Evolutionary conservation across 2,888 invertebrate genomes (phyloP).

Genomic region (Incurvaria masculella): DNA sequence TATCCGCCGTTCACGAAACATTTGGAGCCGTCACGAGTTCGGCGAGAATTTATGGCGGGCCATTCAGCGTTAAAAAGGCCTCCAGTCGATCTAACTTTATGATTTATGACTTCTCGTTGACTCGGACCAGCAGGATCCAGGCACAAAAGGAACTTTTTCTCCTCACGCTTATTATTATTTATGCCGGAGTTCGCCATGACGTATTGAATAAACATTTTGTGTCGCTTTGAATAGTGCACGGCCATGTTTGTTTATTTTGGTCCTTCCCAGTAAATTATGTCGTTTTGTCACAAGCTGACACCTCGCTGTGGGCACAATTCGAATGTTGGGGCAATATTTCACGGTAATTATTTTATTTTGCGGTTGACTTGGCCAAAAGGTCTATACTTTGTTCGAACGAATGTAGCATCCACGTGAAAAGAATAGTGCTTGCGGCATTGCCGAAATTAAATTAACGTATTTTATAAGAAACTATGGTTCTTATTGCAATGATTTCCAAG

Average conservation of each 20-base stretch:
- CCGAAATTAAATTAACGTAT: too few species aligned
- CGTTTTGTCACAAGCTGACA: conserved; percentile 38
- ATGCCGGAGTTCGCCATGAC: background rate
- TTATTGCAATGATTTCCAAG: too few species aligned
- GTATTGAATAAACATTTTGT: background rate
- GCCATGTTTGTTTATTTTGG: conserved; percentile 52
- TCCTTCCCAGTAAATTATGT: conserved; percentile 46
- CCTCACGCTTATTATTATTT: background rate
- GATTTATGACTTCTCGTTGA: conserved; percentile 40
- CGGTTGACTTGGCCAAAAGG: background rate
- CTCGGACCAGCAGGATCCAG: background rate
- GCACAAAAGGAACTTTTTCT: conserved; percentile 41
- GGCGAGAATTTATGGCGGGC: conserved; percentile 40
- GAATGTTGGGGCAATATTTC: conserved; percentile 33
- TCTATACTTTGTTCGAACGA: too few species aligned
- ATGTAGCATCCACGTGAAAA: too few species aligned
- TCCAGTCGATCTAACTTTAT: conserved; percentile 27
- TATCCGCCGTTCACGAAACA: background rate
- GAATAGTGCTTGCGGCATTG: too few species aligned
- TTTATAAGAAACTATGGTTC: too few species aligned
- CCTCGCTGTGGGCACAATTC: conserved; percentile 28
- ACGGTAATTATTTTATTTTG: conserved; percentile 22
- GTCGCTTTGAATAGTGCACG: conserved; percentile 42
- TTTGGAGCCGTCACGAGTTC: background rate
- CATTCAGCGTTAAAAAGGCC: conserved; percentile 44